Evolutionary conservation across 1,140 invertebrate species (phyloP).

Genomic region (Drosophila paulistorum): DNA sequence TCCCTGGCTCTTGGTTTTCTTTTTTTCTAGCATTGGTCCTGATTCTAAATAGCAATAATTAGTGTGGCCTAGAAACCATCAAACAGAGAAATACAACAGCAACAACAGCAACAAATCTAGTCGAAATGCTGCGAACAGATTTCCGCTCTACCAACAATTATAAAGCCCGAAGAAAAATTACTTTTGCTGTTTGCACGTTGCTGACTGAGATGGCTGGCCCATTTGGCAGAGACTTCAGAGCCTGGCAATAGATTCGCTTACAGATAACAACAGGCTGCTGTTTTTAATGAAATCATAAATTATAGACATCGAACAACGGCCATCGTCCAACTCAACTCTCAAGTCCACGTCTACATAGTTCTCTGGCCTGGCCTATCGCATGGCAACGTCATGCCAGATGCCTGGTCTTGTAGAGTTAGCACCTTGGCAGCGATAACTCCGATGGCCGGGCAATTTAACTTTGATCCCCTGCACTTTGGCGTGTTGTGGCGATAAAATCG

Average conservation of each 20-base stretch:
- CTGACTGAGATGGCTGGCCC: conserved; percentile 31
- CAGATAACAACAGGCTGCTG: conserved; percentile 77
- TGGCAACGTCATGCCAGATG: conserved; percentile 37
- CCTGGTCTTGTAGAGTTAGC: conserved; percentile 26
- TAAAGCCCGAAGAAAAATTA: conserved; percentile 72
- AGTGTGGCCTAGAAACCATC: conserved; percentile 80
- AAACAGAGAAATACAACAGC: conserved; percentile 30
- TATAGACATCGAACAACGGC: conserved; percentile 68
- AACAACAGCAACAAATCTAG: conserved; percentile 35
- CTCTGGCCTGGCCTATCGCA: conserved; percentile 52
- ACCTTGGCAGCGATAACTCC: conserved; percentile 43
- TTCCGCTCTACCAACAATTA: conserved; percentile 73
- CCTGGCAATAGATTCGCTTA: conserved; percentile 67
- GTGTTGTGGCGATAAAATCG: conserved; percentile 74
- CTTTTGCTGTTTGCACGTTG: conserved; percentile 79
- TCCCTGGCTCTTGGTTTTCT: background rate
- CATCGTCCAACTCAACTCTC: background rate
- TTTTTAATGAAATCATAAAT: conserved; percentile 82
- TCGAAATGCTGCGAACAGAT: conserved; percentile 50
- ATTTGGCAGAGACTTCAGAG: conserved; percentile 38
- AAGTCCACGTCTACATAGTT: conserved; percentile 71
- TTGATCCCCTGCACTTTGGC: conserved; percentile 75
- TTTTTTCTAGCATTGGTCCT: conserved; percentile 33
- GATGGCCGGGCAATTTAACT: conserved; percentile 65
- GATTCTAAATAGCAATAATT: conserved; percentile 81